These are phyloP conservation scores for Clupea harengus DNA, from an alignment of 2,113 vertebrate species.

Conservation along the genomic window DNA sequence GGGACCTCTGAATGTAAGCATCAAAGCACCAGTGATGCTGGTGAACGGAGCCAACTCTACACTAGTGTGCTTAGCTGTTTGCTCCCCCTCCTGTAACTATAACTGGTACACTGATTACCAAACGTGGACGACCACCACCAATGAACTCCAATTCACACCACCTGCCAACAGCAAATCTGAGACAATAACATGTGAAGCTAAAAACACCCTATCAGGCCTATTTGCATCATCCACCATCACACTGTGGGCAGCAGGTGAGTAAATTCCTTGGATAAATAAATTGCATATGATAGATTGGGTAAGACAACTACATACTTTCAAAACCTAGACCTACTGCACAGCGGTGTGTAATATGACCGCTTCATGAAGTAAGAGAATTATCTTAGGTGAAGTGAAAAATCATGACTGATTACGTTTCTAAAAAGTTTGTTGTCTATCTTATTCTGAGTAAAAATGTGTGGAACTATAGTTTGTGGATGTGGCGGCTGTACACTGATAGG, in stretches of 20 bases:
- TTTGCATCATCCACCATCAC: not conserved
- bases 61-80: slow-evolving; percentile 40
- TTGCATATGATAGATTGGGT: not conserved
- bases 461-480: too few relatives aligned
- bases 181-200: slow-evolving; percentile 23
- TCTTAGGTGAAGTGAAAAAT: too few relatives aligned
- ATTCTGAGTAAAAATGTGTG: too few relatives aligned
- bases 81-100: slow-evolving; percentile 46
- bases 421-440: too few relatives aligned
- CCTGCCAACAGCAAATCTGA: not conserved
- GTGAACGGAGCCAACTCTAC: not conserved
- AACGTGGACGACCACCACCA: not conserved
- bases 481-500: too few relatives aligned
- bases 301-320: too few relatives aligned
- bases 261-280: not conserved
- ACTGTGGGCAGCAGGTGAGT: slow-evolving; percentile 39
- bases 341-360: too few relatives aligned
- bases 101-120: slow-evolving; percentile 10
- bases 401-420: too few relatives aligned
- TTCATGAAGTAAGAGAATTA: too few relatives aligned
- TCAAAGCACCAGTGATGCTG: slow-evolving; percentile 38
- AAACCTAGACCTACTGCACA: too few relatives aligned
- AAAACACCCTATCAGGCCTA: slow-evolving; percentile 34
- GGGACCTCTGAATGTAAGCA: slow-evolving; percentile 40
- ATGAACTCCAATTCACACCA: slow-evolving; percentile 1